These are phyloP conservation scores for Stictonetta naevosa DNA, from an alignment of 2,113 vertebrate genomes.

Conservation along the genomic window DNA sequence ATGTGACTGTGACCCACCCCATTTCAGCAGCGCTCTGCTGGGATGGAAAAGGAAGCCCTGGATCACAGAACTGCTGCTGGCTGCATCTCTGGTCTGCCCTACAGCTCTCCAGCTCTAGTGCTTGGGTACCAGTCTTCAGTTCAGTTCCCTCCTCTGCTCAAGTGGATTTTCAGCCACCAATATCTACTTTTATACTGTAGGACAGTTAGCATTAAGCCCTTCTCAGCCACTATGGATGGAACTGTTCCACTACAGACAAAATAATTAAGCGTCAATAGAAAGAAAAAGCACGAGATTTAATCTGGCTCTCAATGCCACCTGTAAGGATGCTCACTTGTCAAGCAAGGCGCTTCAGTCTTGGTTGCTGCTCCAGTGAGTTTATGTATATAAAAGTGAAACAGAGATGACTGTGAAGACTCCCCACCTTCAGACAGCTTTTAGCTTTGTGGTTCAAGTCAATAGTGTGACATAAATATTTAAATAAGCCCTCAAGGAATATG, in stretches of 20 bases:
- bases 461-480: background rate
- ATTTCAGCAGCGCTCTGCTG: background rate
- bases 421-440: background rate
- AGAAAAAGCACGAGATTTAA: background rate
- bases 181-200: background rate
- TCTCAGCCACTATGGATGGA: background rate
- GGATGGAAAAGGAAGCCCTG: background rate
- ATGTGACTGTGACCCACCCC: background rate
- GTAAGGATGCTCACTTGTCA: background rate
- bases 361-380: background rate
- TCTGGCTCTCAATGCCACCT: background rate
- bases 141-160: background rate
- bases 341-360: background rate
- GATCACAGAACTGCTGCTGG: background rate
- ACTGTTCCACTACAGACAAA: background rate
- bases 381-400: background rate
- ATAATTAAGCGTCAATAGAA: background rate
- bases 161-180: background rate
- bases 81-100: background rate
- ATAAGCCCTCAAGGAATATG: background rate
- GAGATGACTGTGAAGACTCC: background rate
- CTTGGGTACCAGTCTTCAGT: background rate
- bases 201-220: background rate
- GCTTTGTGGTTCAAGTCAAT: background rate
- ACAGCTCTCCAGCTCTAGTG: background rate